Evolutionary conservation across 2,797 vertebrate species (phyloP), one percentile per base, ranked within the genome.

Genomic region (Sternotherus odoratus): DNA sequence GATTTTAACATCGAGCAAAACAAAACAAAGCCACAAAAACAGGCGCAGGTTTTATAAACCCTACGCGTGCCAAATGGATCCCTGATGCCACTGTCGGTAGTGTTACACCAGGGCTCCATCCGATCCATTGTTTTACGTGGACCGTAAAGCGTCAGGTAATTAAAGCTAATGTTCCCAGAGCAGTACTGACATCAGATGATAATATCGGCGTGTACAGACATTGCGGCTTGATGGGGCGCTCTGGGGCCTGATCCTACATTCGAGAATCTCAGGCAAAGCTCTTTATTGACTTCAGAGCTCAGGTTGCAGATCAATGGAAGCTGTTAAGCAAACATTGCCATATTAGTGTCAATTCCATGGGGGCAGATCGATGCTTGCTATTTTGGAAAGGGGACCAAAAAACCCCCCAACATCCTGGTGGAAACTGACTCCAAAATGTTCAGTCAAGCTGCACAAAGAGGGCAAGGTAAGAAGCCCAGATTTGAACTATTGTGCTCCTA

Each of bases 71-170:
- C 95, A 94, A 91, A 95, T 92, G 43, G 90, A 94, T 96, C 94
- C 95, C 96, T 95, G 95, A 89, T 91, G 90, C 91, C 91, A 6
- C 92, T 92, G 95, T 97, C 95, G 95, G 91, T 96, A 95, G 92
- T 30, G 85, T 93, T 93, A 90, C 95, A 93, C 91, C 50, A 92
- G 96, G 95, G 96, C 96, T 97, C 97, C 96, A 94, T 96, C 94
- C 90, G 89, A 86, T 87, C 93, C 95, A 95, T 96, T 96, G 95
- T 95, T 95, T 96, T 92, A 93, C 92, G 94, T 95, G 89, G 91
- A 86, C 95, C 91, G 93, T 79, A 53, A 92, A 94, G 96, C 91
- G 90, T 82, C 88, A 91, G 96, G 95, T 94, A 72, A 89, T 93
- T 86, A 89, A 94, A 92, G 91, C 95, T 91, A 57, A 91, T 88